Percentiles rank a stretch among this genome's conserved stretches.
phyloP scores from a whole-genome alignment of 2,113 vertebrate species.

The Gymnogyps californianus region DNA sequence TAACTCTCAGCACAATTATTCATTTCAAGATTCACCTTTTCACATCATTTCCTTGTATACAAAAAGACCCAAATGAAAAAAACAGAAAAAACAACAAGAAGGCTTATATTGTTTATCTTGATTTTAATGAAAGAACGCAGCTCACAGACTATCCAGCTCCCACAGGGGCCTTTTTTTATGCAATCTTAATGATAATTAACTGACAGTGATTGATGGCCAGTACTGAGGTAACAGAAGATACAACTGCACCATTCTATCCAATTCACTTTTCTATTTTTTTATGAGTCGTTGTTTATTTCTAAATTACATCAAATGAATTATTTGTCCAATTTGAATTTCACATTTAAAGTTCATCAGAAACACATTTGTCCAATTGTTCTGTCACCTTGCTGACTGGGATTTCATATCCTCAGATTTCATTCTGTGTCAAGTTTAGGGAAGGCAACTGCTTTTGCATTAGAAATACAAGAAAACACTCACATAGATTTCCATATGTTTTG shows the following conservation, averaged over 20 bases:
- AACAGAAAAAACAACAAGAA: neutral
- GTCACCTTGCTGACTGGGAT: neutral
- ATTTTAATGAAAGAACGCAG: constrained; percentile 1
- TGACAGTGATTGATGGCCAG: constrained; percentile 59
- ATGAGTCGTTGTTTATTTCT: neutral
- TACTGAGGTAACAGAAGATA: neutral
- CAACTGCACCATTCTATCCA: neutral
- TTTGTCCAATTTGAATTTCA: neutral
- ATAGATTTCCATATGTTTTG: neutral
- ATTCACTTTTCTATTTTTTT: neutral
- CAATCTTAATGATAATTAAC: constrained; percentile 66
- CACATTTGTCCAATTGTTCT: neutral
- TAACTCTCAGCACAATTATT: neutral
- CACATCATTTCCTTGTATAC: neutral
- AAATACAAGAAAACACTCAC: neutral
- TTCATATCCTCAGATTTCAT: neutral
- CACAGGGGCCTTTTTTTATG: constrained; percentile 30
- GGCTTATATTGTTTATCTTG: neutral
- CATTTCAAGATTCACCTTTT: neutral
- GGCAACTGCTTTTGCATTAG: neutral
- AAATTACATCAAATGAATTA: neutral
- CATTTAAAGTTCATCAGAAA: neutral
- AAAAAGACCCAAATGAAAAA: neutral
- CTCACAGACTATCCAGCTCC: constrained; percentile 8
- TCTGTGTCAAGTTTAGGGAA: neutral